phyloP scores from a whole-genome alignment of 1,140 invertebrate genomes.

The Drosophila pallidifrons region DNA sequence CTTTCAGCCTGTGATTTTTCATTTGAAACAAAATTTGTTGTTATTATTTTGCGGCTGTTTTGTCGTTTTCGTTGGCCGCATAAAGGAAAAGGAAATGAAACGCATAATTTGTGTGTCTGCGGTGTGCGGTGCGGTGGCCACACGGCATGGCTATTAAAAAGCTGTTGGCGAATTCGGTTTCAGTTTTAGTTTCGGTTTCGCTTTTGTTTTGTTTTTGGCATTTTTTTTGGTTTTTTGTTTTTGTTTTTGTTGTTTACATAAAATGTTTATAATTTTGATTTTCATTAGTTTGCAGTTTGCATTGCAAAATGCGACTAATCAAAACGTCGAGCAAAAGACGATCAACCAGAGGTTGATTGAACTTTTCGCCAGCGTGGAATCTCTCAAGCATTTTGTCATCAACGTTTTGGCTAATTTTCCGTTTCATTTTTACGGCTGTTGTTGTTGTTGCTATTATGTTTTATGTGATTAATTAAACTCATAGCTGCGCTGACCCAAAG shows the following conservation, averaged over 20 bases:
- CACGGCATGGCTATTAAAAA: conserved; percentile 48
- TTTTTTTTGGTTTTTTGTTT: conserved; percentile 37
- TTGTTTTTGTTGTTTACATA: conserved; percentile 70
- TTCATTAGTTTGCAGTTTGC: conserved; percentile 67
- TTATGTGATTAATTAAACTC: conserved; percentile 56
- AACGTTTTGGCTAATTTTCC: conserved; percentile 64
- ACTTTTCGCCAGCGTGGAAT: conserved; percentile 32
- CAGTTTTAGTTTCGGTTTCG: conserved; percentile 16
- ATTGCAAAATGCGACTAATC: conserved; percentile 61
- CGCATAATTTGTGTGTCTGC: conserved; percentile 74
- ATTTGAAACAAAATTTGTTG: conserved; percentile 45
- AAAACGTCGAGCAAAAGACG: conserved; percentile 14
- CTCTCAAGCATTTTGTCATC: conserved; percentile 43
- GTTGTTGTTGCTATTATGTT: conserved; percentile 17
- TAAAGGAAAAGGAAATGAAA: conserved; percentile 79
- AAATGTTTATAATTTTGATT: conserved; percentile 79
- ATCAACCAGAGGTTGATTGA: conserved; percentile 57
- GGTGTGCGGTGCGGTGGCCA: conserved; percentile 43
- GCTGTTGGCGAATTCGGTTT: conserved; percentile 56
- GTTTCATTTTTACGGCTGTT: conserved; percentile 20
- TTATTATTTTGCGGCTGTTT: conserved; percentile 49
- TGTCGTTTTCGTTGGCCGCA: conserved; percentile 26
- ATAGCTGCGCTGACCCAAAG: conserved; percentile 41
- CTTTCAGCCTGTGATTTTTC: conserved; percentile 43
- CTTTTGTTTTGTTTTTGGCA: conserved; percentile 43